These are phyloP conservation scores for Oxycera nigricornis DNA, from an alignment of 2,888 invertebrate species.

Conservation along the genomic window DNA sequence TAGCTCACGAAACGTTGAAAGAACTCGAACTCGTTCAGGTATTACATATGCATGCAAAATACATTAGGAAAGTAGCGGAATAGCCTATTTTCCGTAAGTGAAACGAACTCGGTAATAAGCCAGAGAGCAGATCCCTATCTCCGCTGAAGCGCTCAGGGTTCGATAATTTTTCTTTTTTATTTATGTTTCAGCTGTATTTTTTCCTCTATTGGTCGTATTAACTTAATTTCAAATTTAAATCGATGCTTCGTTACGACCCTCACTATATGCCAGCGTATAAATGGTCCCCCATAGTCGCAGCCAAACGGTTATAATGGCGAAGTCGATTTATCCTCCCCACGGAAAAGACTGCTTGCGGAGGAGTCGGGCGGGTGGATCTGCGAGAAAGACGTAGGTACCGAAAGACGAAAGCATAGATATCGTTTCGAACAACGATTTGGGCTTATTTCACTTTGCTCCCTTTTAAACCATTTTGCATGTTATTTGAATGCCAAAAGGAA, in stretches of 20 bases:
- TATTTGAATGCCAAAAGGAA: constrained; percentile 51
- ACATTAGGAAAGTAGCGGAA: constrained; percentile 21
- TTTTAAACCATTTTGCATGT: constrained; percentile 50
- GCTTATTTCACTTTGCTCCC: constrained; percentile 48
- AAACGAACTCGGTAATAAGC: constrained; percentile 17
- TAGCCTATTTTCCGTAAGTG: constrained; percentile 23
- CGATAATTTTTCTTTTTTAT: constrained; percentile 34
- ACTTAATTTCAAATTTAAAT: constrained; percentile 47
- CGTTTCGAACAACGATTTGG: constrained; percentile 44
- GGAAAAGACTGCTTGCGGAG: constrained; percentile 22
- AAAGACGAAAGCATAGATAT: constrained; percentile 33
- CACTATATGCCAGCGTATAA: constrained; percentile 15
- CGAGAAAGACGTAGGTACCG: constrained; percentile 17
- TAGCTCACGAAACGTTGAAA: not conserved
- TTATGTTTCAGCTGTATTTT: constrained; percentile 27
- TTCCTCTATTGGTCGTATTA: constrained; percentile 31
- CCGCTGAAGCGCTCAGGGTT: constrained; percentile 13
- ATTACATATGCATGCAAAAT: constrained; percentile 21
- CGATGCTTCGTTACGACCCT: constrained; percentile 45
- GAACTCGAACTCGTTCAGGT: constrained; percentile 17
- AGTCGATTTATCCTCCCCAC: constrained; percentile 35
- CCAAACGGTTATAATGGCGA: constrained; percentile 21
- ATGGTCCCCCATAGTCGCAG: constrained; percentile 20
- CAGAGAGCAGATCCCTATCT: constrained; percentile 7
- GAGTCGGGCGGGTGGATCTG: constrained; percentile 13